These are phyloP conservation scores for Oasisia sp. DNA, from an alignment of 2,888 invertebrate genomes.

Conservation along the genomic window DNA sequence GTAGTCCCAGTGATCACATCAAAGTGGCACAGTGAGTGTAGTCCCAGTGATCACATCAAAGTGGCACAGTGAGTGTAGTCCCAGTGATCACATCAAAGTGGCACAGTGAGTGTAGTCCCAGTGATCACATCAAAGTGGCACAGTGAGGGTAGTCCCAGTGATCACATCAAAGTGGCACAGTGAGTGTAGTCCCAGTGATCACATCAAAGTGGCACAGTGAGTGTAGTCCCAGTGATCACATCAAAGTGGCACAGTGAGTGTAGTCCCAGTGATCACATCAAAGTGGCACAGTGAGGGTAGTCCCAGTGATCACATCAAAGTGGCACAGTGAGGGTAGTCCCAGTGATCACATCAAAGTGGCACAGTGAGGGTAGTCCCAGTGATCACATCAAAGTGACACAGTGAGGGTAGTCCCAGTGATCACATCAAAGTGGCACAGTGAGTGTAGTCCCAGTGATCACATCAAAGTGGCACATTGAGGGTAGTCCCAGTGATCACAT, in stretches of 20 bases:
- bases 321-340: neutral
- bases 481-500: conserved; percentile 7
- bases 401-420: neutral
- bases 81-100: conserved; percentile 7
- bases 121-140: neutral
- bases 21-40: neutral
- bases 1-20: conserved; percentile 7
- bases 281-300: neutral
- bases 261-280: conserved; percentile 12
- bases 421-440: neutral
- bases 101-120: neutral
- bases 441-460: neutral
- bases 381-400: neutral
- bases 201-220: neutral
- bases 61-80: neutral
- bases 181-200: neutral
- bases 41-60: conserved; percentile 12
- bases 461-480: neutral
- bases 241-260: neutral
- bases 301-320: conserved; percentile 12
- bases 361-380: neutral
- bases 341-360: conserved; percentile 1
- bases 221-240: conserved; percentile 6
- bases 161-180: neutral
- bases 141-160: neutral